These are phyloP conservation scores for Pachyuromys duprasi DNA, from an alignment of 2,797 vertebrate genomes.

Conservation along the genomic window DNA sequence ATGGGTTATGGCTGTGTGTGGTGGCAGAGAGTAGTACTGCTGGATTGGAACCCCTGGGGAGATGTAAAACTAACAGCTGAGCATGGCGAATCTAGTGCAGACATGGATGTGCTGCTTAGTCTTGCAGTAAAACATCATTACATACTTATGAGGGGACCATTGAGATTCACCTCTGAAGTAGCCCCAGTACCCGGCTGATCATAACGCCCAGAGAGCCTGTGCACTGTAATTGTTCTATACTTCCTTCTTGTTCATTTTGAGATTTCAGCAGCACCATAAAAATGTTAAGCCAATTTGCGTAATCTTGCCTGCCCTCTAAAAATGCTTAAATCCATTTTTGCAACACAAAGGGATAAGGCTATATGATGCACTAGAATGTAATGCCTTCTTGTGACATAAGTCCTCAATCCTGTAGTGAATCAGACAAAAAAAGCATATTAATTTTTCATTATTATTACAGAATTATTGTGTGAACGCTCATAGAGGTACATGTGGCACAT, in stretches of 20 bases:
- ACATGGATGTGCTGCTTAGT: conserved; percentile 49
- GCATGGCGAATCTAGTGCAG: conserved; percentile 63
- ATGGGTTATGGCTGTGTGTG: neutral
- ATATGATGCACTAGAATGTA: conserved; percentile 66
- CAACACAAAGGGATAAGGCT: conserved; percentile 77
- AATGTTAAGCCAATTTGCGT: conserved; percentile 74
- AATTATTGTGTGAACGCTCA: conserved; percentile 44
- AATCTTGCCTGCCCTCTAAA: conserved; percentile 70
- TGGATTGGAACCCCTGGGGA: neutral
- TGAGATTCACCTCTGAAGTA: conserved; percentile 44
- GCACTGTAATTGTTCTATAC: conserved; percentile 35
- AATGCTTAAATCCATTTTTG: conserved; percentile 73
- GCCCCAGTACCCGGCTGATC: neutral
- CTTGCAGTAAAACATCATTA: conserved; percentile 50
- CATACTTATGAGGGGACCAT: neutral
- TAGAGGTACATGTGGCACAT: neutral
- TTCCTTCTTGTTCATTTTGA: conserved; percentile 70
- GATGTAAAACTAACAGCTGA: conserved; percentile 47
- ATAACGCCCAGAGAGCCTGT: conserved; percentile 37
- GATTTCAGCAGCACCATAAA: conserved; percentile 63
- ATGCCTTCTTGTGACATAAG: conserved; percentile 57
- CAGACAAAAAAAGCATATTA: conserved; percentile 45
- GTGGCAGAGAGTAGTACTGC: conserved; percentile 34
- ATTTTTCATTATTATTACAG: neutral
- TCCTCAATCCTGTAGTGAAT: conserved; percentile 72